phyloP scores from a whole-genome alignment of 2,888 invertebrate genomes.

The Coleophora deauratella region DNA sequence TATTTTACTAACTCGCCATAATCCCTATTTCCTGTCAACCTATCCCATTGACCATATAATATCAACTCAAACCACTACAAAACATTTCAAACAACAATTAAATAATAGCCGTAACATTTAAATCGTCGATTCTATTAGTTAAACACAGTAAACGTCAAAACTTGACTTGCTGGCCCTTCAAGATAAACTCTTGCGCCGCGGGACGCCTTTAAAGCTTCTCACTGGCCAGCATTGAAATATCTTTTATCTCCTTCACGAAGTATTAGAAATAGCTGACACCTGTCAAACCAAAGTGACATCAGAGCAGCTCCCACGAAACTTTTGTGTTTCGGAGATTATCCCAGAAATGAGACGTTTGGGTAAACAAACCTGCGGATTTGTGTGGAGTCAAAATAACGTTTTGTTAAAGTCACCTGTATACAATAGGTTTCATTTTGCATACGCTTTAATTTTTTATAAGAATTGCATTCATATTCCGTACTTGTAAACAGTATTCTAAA shows the following conservation, averaged over 20 bases:
- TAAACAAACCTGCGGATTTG: constrained; percentile 32
- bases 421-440: too few species aligned
- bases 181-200: constrained; percentile 31
- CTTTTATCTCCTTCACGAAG: constrained; percentile 35
- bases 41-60: too few species aligned
- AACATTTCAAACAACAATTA: constrained; percentile 17
- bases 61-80: too few species aligned
- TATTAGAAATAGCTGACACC: constrained; percentile 52
- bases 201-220: constrained; percentile 31
- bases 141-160: neutral
- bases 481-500: too few species aligned
- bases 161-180: too few species aligned
- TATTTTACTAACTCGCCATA: too few species aligned
- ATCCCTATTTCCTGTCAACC: too few species aligned
- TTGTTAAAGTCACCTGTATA: neutral
- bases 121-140: constrained; percentile 17
- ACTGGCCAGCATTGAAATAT: constrained; percentile 49
- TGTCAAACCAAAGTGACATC: constrained; percentile 37
- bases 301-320: constrained; percentile 37
- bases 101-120: constrained; percentile 23
- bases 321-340: constrained; percentile 28
- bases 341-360: constrained; percentile 31
- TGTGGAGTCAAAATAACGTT: neutral
- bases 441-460: too few species aligned
- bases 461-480: too few species aligned